Conservation (phyloP, 1,140 invertebrate genomes). For the Trichonephila clavipes region DNA sequence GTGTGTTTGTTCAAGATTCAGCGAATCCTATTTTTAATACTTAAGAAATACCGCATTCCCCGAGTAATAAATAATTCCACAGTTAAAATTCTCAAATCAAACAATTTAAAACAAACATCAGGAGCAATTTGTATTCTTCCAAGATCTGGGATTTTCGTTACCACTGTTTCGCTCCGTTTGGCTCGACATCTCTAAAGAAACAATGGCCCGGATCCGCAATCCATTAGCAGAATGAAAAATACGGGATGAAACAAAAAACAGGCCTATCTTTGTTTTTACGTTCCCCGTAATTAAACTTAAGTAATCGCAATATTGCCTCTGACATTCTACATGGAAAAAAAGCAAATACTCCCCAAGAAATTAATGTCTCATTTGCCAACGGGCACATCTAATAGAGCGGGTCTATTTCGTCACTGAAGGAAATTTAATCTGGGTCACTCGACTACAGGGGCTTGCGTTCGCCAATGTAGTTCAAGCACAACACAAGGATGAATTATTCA, state of each 20-base stretch:
- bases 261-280: neutral
- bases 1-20: too few relatives aligned
- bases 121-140: too few relatives aligned
- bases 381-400: conserved; percentile 14
- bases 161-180: too few relatives aligned
- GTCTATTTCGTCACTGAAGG: neutral
- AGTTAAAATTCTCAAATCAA: too few relatives aligned
- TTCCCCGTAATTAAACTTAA: neutral
- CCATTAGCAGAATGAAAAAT: neutral
- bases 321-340: neutral
- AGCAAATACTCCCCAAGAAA: neutral
- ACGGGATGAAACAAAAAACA: neutral
- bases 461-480: conserved; percentile 22
- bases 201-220: neutral
- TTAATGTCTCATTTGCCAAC: conserved; percentile 3
- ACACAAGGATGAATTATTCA: neutral
- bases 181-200: neutral
- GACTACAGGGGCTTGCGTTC: neutral
- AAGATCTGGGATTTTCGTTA: too few relatives aligned
- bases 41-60: too few relatives aligned
- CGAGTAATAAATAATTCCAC: too few relatives aligned
- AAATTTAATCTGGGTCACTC: conserved; percentile 1
- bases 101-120: too few relatives aligned
- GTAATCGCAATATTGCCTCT: neutral
- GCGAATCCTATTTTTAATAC: too few relatives aligned